A percentile compares a stretch with the other conserved stretches of the same genome.
Evolutionary conservation across 2,888 invertebrate genomes (phyloP).

Genomic region (Apotomis turbidana): DNA sequence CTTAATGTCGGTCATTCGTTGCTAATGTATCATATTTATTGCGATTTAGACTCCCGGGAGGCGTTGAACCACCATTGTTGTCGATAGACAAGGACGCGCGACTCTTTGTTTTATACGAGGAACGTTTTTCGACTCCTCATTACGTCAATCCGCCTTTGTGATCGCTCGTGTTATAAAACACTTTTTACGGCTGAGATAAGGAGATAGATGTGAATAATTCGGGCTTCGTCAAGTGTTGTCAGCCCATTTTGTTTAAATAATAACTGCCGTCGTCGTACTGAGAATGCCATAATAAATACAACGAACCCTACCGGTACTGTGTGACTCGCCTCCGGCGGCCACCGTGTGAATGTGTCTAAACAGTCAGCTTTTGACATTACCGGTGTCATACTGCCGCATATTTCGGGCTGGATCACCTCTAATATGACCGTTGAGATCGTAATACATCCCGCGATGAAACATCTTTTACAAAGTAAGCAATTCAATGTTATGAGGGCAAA

Average conservation of each 20-base stretch:
- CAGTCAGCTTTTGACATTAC: constrained; percentile 70
- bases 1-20: constrained; percentile 82
- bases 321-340: constrained; percentile 71
- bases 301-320: constrained; percentile 82
- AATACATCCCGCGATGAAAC: constrained; percentile 1
- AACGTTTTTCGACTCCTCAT: constrained; percentile 42
- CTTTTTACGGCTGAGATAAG: constrained; percentile 43
- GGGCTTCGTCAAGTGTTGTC: constrained; percentile 71
- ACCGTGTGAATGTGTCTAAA: constrained; percentile 80
- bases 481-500: constrained; percentile 12
- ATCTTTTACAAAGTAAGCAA: constrained; percentile 10
- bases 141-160: constrained; percentile 38
- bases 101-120: constrained; percentile 56
- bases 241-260: constrained; percentile 71
- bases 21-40: constrained; percentile 81
- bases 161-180: constrained; percentile 38
- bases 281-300: constrained; percentile 83
- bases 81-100: constrained; percentile 67
- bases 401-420: constrained; percentile 67
- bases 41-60: constrained; percentile 70
- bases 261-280: constrained; percentile 77
- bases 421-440: constrained; percentile 57
- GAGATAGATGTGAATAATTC: constrained; percentile 65
- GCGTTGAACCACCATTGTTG: constrained; percentile 70
- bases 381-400: constrained; percentile 75